A percentile compares a stretch with the other conserved stretches of the same genome.
phyloP scores from a whole-genome alignment of 1,140 invertebrate genomes.

The Drosophila auraria region DNA sequence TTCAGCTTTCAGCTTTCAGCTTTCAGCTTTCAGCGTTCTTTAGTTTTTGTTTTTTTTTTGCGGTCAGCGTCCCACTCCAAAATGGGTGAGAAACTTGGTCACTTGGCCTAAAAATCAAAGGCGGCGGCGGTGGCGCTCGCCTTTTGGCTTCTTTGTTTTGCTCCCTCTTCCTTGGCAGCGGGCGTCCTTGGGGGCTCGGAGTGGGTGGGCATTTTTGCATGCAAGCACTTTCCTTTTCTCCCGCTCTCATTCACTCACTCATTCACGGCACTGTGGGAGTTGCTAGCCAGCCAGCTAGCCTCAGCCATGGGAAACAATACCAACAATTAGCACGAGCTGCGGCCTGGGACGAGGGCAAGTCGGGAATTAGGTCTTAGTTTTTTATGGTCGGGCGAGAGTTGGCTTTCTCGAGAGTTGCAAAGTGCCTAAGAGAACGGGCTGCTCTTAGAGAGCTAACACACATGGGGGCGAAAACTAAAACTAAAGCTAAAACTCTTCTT shows the following conservation, averaged over 20 bases:
- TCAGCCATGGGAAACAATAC: conserved; percentile 38
- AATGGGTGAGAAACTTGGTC: conserved; percentile 53
- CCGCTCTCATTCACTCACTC: conserved; percentile 28
- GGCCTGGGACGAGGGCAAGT: conserved; percentile 27
- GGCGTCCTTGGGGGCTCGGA: conserved; percentile 18
- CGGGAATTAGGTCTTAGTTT: conserved; percentile 58
- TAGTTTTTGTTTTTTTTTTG: conserved; percentile 58
- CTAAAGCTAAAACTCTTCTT: conserved; percentile 10
- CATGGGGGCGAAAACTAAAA: background rate
- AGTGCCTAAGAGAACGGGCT: conserved; percentile 20
- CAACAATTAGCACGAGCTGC: conserved; percentile 45
- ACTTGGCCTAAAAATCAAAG: conserved; percentile 74
- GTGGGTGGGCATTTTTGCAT: conserved; percentile 63
- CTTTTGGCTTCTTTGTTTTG: conserved; percentile 71
- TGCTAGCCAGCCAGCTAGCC: conserved; percentile 5
- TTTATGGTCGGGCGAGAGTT: conserved; percentile 43
- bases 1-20: conserved; percentile 23
- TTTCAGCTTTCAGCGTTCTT: conserved; percentile 18
- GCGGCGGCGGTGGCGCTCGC: conserved; percentile 20
- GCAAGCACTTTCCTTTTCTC: conserved; percentile 73
- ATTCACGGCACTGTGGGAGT: conserved; percentile 53
- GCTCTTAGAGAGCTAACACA: conserved; percentile 12
- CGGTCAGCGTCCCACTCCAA: conserved; percentile 53
- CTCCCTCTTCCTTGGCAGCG: conserved; percentile 47
- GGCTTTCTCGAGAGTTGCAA: conserved; percentile 14